phyloP scores from a whole-genome alignment of 2,113 vertebrate genomes.

The Sturnira hondurensis region DNA sequence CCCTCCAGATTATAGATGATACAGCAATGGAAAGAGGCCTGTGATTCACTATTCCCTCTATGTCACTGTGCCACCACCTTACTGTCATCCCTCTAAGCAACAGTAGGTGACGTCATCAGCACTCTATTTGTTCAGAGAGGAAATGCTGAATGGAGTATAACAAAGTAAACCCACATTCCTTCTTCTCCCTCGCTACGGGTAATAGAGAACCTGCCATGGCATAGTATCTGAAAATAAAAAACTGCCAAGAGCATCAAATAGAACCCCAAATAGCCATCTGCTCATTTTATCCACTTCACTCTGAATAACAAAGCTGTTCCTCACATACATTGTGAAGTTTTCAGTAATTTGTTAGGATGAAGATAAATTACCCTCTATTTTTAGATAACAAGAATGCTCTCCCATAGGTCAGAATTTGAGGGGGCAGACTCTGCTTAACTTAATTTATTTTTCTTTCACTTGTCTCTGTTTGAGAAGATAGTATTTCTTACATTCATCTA shows the following conservation, averaged over 20 bases:
- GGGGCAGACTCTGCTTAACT: neutral
- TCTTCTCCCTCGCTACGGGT: neutral
- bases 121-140: neutral
- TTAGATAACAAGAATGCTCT: neutral
- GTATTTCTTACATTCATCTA: neutral
- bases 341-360: neutral
- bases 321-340: neutral
- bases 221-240: constrained; percentile 1
- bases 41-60: neutral
- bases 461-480: neutral
- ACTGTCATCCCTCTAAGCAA: too few species aligned
- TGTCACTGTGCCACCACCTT: accelerated
- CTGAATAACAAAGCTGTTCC: neutral
- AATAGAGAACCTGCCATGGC: neutral
- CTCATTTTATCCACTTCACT: neutral
- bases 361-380: constrained; percentile 3
- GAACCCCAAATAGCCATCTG: neutral
- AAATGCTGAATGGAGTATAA: neutral
- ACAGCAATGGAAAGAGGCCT: neutral
- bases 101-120: neutral
- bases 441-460: neutral
- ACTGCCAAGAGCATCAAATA: neutral
- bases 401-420: neutral
- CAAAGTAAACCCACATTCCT: neutral
- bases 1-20: neutral